Conservation (phyloP, 2,888 invertebrate genomes). For the Spisula subtruncata region DNA sequence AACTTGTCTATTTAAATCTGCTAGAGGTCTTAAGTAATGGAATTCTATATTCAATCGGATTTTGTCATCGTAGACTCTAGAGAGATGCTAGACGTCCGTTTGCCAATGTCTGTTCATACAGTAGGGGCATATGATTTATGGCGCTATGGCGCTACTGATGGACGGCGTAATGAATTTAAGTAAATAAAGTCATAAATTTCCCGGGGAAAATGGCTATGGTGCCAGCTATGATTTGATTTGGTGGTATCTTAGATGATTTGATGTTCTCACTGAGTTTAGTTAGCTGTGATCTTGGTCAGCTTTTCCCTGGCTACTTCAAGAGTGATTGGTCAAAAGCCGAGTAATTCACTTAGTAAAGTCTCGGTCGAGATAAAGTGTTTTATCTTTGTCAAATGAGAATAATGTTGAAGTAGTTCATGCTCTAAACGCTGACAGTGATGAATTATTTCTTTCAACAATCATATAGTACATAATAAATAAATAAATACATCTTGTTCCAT, state of each 20-base stretch:
- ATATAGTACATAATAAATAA: not conserved
- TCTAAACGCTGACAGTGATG: not conserved
- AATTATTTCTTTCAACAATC: not conserved
- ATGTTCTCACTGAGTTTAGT: not conserved
- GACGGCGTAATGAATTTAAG: slow-evolving; percentile 62
- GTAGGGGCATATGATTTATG: slow-evolving; percentile 63
- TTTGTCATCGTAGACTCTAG: slow-evolving; percentile 16
- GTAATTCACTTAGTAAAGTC: not conserved
- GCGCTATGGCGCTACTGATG: slow-evolving; percentile 50
- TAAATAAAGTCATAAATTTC: slow-evolving; percentile 65
- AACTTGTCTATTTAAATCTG: not conserved
- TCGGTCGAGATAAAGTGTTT: not conserved
- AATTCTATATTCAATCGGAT: slow-evolving; percentile 44
- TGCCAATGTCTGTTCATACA: not conserved
- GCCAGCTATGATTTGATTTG: slow-evolving; percentile 29
- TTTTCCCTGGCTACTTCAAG: slow-evolving; percentile 17
- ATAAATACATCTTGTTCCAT: not conserved
- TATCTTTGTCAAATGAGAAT: not conserved
- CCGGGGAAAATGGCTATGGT: slow-evolving; percentile 33
- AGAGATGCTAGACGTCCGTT: slow-evolving; percentile 5
- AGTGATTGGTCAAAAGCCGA: not conserved
- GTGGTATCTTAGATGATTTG: not conserved
- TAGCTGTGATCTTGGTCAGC: slow-evolving; percentile 7
- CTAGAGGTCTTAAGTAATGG: slow-evolving; percentile 35
- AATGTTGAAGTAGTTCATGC: not conserved